phyloP scores from a whole-genome alignment of 2,113 vertebrate genomes.

The Gallinago jamesoni region DNA sequence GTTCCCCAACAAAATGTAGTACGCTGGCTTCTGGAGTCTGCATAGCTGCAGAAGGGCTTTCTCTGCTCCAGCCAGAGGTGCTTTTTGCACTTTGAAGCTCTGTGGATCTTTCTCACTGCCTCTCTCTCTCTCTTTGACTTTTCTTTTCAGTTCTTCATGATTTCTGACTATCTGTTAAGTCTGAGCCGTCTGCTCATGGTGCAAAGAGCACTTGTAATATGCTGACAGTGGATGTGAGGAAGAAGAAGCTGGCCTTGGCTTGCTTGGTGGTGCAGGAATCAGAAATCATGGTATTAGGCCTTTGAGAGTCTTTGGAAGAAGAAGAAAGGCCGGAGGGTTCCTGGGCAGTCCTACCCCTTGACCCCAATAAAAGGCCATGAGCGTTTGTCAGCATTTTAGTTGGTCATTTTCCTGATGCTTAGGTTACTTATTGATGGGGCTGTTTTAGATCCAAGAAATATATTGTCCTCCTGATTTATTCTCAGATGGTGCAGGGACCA shows the following conservation, averaged over 20 bases:
- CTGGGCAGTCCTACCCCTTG: slow-evolving; percentile 52
- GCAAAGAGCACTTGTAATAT: background rate
- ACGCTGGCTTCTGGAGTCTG: background rate
- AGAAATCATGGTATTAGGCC: background rate
- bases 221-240: background rate
- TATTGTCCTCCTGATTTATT: slow-evolving; percentile 68
- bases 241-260: background rate
- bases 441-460: slow-evolving; percentile 63
- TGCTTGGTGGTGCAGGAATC: background rate
- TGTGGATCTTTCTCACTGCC: background rate
- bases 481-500: slow-evolving; percentile 18
- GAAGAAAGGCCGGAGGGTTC: slow-evolving; percentile 28
- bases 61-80: background rate
- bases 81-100: background rate
- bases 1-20: background rate
- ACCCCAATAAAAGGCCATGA: slow-evolving; percentile 59
- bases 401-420: slow-evolving; percentile 65
- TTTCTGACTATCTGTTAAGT: background rate
- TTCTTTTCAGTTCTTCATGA: background rate
- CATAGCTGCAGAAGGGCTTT: background rate
- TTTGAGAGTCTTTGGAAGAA: slow-evolving; percentile 28
- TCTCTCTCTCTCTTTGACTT: background rate
- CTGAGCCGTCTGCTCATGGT: background rate
- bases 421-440: slow-evolving; percentile 64
- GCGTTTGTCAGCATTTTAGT: slow-evolving; percentile 51